These are phyloP conservation scores for Norana najaformis DNA, from an alignment of 2,888 invertebrate species.

Conservation along the genomic window DNA sequence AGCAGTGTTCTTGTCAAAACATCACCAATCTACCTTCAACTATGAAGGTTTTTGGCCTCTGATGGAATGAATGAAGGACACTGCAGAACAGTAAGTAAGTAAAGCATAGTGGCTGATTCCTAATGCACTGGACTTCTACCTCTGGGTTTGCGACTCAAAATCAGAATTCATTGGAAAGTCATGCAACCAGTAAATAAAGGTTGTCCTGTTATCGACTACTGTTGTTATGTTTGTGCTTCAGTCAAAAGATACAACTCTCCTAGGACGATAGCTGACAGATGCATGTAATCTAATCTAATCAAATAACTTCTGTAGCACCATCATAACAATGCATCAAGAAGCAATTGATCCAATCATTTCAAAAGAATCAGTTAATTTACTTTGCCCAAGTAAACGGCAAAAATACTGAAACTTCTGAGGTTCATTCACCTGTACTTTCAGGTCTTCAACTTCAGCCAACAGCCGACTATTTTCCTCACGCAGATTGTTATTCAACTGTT, in stretches of 20 bases:
- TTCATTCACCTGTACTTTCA: constrained; percentile 25
- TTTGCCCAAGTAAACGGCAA: neutral
- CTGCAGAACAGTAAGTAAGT: too few relatives aligned
- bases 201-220: neutral
- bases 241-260: neutral
- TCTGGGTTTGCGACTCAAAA: too few relatives aligned
- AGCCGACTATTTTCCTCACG: constrained; percentile 29
- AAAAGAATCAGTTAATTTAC: neutral
- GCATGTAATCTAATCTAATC: neutral
- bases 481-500: constrained; percentile 29
- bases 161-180: too few relatives aligned
- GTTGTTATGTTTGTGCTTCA: neutral
- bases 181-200: too few relatives aligned
- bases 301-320: neutral
- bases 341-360: neutral
- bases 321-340: neutral
- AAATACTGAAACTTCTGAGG: neutral
- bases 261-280: too few relatives aligned
- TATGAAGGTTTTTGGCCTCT: too few relatives aligned
- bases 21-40: too few relatives aligned
- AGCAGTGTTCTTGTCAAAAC: too few relatives aligned
- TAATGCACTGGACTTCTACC: too few relatives aligned
- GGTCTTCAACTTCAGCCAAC: constrained; percentile 29
- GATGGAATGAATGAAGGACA: too few relatives aligned
- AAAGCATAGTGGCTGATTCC: too few relatives aligned